A percentile compares a stretch with the other conserved stretches of the same genome.
phyloP scores from a whole-genome alignment of 2,888 invertebrate species.

The Tenthredo scrophulariae region DNA sequence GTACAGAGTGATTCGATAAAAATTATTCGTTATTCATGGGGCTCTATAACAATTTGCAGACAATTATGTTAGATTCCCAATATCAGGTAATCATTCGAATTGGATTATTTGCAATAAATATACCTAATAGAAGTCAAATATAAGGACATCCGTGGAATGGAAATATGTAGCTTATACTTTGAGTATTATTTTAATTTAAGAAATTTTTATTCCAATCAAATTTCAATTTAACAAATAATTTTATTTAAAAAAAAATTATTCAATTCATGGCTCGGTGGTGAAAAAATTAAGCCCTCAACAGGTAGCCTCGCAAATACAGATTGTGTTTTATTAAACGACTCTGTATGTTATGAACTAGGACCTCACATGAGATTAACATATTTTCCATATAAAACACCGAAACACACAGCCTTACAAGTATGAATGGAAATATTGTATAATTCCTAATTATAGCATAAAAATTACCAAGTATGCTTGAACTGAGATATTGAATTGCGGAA shows the following conservation, averaged over 20 bases:
- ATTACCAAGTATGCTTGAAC: neutral
- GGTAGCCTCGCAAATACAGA: neutral
- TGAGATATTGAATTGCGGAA: neutral
- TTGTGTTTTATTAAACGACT: slow-evolving; percentile 34
- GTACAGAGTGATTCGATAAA: slow-evolving; percentile 25
- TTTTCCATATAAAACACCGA: slow-evolving; percentile 41
- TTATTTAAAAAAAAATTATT: neutral
- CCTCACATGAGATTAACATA: slow-evolving; percentile 46
- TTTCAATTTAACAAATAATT: neutral
- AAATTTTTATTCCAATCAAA: neutral
- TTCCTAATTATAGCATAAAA: neutral
- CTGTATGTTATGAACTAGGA: slow-evolving; percentile 37
- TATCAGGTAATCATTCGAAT: slow-evolving; percentile 4
- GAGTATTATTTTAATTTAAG: neutral
- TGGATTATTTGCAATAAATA: neutral
- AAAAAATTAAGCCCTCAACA: neutral
- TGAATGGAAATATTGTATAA: slow-evolving; percentile 25
- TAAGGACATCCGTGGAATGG: neutral
- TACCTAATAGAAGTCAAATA: neutral
- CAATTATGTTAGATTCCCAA: neutral
- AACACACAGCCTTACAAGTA: slow-evolving; percentile 33
- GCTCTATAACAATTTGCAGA: neutral
- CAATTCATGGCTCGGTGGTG: neutral
- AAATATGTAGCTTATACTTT: neutral
- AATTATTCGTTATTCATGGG: neutral